Conservation (phyloP, 2,888 invertebrate genomes). For the Acronicta alni region DNA sequence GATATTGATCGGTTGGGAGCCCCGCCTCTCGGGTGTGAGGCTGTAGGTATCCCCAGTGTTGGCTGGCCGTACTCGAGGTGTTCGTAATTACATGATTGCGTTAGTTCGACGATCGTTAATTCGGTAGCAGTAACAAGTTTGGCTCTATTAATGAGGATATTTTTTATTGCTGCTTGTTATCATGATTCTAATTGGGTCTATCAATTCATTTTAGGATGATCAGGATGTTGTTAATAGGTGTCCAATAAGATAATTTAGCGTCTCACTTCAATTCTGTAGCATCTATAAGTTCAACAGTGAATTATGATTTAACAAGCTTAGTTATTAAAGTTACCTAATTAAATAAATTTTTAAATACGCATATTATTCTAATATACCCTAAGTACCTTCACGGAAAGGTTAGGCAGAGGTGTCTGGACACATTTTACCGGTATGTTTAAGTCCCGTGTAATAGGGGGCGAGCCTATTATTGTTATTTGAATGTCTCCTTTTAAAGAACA, state of each 20-base stretch:
- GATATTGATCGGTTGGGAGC: slow-evolving; percentile 77
- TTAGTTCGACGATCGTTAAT: slow-evolving; percentile 79
- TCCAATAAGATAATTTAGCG: slow-evolving; percentile 42
- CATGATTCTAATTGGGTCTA: slow-evolving; percentile 71
- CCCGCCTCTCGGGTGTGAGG: slow-evolving; percentile 67
- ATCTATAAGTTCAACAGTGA: slow-evolving; percentile 10
- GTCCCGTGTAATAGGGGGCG: no score
- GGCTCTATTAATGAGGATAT: slow-evolving; percentile 81
- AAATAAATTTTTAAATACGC: no score
- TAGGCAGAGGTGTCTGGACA: no score
- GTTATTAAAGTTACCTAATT: neutral
- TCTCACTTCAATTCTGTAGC: slow-evolving; percentile 25
- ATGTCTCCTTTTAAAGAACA: no score
- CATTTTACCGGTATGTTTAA: no score
- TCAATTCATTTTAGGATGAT: slow-evolving; percentile 59
- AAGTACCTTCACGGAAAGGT: no score
- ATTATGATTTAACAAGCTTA: neutral
- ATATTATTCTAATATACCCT: no score
- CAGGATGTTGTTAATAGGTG: slow-evolving; percentile 52
- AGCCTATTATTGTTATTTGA: no score
- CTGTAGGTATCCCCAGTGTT: slow-evolving; percentile 76
- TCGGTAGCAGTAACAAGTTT: slow-evolving; percentile 84
- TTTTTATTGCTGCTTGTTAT: slow-evolving; percentile 76
- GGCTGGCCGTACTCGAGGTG: slow-evolving; percentile 63
- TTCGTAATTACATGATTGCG: slow-evolving; percentile 82